Evolutionary conservation across 2,113 vertebrate genomes (phyloP).

Genomic region (Sula dactylatra): DNA sequence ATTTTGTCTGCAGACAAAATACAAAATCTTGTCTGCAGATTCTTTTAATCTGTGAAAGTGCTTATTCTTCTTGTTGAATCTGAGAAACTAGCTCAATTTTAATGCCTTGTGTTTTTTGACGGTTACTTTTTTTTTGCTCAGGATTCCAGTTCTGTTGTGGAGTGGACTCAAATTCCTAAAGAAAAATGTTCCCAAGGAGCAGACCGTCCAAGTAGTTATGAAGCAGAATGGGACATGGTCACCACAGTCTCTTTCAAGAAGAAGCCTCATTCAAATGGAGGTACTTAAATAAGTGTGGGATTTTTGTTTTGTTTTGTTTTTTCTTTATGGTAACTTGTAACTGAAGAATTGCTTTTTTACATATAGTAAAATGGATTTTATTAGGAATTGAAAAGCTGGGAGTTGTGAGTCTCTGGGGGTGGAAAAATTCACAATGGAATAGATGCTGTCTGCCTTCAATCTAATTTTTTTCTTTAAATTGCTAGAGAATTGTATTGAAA

Average conservation of each 20-base stretch:
- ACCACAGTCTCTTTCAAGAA: slow-evolving; percentile 90
- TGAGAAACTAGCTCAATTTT: slow-evolving; percentile 1
- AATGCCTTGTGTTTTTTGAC: background rate
- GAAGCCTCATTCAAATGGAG: slow-evolving; percentile 82
- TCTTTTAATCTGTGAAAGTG: background rate
- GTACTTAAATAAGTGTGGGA: slow-evolving; percentile 58
- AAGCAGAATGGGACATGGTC: slow-evolving; percentile 98
- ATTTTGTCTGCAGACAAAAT: too few relatives aligned
- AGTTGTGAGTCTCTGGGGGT: background rate
- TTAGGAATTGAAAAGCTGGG: background rate
- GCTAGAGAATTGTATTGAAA: background rate
- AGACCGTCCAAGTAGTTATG: slow-evolving; percentile 86
- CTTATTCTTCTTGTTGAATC: background rate
- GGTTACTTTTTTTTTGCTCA: slow-evolving; percentile 52
- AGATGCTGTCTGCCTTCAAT: background rate
- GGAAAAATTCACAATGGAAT: background rate
- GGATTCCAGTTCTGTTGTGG: slow-evolving; percentile 97
- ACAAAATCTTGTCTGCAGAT: too few relatives aligned
- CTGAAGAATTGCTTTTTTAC: background rate
- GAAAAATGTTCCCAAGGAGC: slow-evolving; percentile 72
- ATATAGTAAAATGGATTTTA: background rate
- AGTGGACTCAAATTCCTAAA: slow-evolving; percentile 85
- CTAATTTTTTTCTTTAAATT: background rate
- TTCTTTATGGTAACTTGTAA: background rate
- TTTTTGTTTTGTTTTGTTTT: background rate